Base-by-base conservation (phyloP, 2,797 vertebrate genomes). In the Betta splendens region DNA sequence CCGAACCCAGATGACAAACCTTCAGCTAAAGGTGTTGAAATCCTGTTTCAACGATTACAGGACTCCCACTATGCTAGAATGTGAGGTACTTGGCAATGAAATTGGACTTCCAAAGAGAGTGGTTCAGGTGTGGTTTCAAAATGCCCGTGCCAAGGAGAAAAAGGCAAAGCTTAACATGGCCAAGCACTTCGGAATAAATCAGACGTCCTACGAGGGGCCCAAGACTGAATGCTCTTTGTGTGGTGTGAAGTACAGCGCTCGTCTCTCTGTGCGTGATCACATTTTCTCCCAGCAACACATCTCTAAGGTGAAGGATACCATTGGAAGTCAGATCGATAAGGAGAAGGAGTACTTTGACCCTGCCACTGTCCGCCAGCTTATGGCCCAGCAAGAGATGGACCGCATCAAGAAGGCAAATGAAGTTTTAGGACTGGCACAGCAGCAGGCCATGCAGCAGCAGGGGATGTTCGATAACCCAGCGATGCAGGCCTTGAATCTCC, bases 91-190 rank as follows among this genome's bases (percentile, higher is more conserved):
- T 80, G 98, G 98, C 86, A 99, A 98, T 91, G 98, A 99, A 15
- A 98, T 99, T 86, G 98, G 97, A 93, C 95, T 99, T 93, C 98
- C 98, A 93, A 99, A 99, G 92, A 95, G 98, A 93, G 98, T 99
- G 60, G 98, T 99, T 89, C 98, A 99, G 91, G 98, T 99, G 85
- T 99, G 98, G 98, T 99, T 99, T 92, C 98, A 99, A 92, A 99
- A 99, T 88, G 98, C 98, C 59, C 93, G 98, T 81, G 97, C 98
- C 26, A 99, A 99, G 88, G 98, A 99, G 84, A 99, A 99, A 91
- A 99, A 99, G 89, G 93, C 96, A 66, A 99, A 99, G 86, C 92
- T 99, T 77, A 99, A 95, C 88, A 99, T 99, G 97, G 98, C 98
- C 85, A 99, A 99, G 92, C 98, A 99, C 91, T 99, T 99, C 71